A percentile compares a stretch with the other conserved stretches of the same genome.
Evolutionary conservation across 2,797 vertebrate genomes (phyloP).

Genomic region (Falco concolor): DNA sequence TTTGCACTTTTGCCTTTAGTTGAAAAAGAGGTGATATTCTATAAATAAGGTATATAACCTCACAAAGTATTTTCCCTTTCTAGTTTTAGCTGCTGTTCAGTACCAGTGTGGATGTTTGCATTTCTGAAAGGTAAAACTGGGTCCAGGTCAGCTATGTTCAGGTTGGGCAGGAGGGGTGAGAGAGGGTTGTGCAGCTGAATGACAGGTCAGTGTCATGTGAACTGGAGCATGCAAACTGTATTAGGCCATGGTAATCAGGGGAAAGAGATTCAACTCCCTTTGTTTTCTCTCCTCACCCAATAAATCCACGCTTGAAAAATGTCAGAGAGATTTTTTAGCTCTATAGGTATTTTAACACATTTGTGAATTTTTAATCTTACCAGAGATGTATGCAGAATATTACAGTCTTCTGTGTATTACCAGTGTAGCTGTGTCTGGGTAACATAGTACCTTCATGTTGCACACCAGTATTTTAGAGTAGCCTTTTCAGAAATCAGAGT

Average conservation of each 20-base stretch:
- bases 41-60: background rate
- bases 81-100: background rate
- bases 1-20: slow-evolving; percentile 2
- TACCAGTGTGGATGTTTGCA: background rate
- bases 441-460: background rate
- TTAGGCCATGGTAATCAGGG: background rate
- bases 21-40: background rate
- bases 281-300: background rate
- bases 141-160: background rate
- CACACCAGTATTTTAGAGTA: background rate
- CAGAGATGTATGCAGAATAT: background rate
- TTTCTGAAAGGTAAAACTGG: background rate
- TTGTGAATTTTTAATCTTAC: slow-evolving; percentile 18
- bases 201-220: slow-evolving; percentile 19
- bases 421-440: background rate
- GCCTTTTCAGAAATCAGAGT: background rate
- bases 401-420: background rate
- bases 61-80: background rate
- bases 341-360: background rate
- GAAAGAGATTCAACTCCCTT: background rate
- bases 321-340: background rate
- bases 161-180: background rate
- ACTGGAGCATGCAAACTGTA: background rate
- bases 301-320: background rate
- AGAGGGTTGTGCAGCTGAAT: background rate